Evolutionary conservation across 2,113 vertebrate genomes (phyloP), one percentile per base, ranked within the genome.

Genomic region (Litocranius walleri): DNA sequence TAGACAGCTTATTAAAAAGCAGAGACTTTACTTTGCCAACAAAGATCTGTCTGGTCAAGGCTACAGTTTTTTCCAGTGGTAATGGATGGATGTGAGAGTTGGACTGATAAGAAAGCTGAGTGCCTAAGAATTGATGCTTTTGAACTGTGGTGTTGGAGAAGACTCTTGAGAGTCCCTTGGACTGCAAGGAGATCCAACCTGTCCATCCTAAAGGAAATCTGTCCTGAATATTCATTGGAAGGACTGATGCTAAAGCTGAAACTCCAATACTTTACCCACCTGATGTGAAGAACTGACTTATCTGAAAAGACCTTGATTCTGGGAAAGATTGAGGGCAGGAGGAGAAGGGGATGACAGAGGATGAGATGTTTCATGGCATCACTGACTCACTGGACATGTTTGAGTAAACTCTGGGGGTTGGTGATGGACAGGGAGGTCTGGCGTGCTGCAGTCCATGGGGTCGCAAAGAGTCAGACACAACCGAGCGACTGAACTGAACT

Each of bases 91-190:
- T n/a, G 15, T 8, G 3, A 33, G 30, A 33, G 7, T n/a, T n/a
- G 30, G 15, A 64, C 30, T 17, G 2, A n/a, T 1, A 64, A n/a
- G 15, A 64, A 64, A 64, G 62, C 33, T 19, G 62, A 64, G 62
- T 1, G 0, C 62, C 7, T 0, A 64, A 64, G 62, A n/a, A 64
- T 9, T n/a, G 33, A n/a, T 64, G 30, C 3, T 64, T n/a, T 64
- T n/a, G 33, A 64, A 64, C 33, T 64, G 15, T 19, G 30, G 62
- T 67, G 33, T 9, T 67, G 3, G 16, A n/a, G 30, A 67, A n/a
- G 7, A n/a, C 62, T 9, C 62, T n/a, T 67, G 33, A 64, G 3
- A 67, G 33, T 19, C 16, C 33, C 62, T 17, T 67, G 33, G 16
- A 67, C 62, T 67, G 7, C 16, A 19, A 67, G 62, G 15, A 64